Conservation (phyloP, 2,888 invertebrate species). For the Ommatoiulus sabulosus region DNA sequence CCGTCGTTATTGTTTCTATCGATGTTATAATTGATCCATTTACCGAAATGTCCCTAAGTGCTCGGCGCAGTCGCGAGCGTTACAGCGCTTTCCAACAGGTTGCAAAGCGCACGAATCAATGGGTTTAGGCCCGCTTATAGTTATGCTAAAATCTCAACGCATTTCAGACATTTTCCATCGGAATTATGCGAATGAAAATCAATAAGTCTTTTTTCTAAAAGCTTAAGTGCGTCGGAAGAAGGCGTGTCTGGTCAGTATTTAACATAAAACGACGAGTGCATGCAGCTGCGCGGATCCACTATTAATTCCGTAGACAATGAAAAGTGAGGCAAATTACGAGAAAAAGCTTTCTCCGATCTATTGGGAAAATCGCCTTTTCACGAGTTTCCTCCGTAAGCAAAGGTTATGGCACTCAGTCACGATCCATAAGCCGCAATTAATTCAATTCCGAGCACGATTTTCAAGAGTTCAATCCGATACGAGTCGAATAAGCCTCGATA, state of each 20-base stretch:
- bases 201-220: background rate
- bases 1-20: background rate
- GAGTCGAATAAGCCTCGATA: background rate
- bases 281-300: background rate
- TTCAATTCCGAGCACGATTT: slow-evolving; percentile 25
- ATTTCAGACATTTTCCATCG: background rate
- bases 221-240: background rate
- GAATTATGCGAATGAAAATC: background rate
- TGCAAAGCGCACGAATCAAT: background rate
- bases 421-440: slow-evolving; percentile 20
- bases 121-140: background rate
- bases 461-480: background rate
- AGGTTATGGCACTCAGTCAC: slow-evolving; percentile 36
- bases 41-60: background rate
- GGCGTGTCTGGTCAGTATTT: background rate
- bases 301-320: background rate
- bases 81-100: background rate
- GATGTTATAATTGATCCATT: slow-evolving; percentile 34
- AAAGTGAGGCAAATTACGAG: background rate
- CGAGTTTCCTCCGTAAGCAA: background rate
- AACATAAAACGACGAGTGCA: slow-evolving; percentile 13
- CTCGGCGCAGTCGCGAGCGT: background rate
- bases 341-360: slow-evolving; percentile 6
- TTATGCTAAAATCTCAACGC: background rate
- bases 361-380: background rate